Conservation (phyloP, 2,888 invertebrate species). For the Cheilosia urbana region DNA sequence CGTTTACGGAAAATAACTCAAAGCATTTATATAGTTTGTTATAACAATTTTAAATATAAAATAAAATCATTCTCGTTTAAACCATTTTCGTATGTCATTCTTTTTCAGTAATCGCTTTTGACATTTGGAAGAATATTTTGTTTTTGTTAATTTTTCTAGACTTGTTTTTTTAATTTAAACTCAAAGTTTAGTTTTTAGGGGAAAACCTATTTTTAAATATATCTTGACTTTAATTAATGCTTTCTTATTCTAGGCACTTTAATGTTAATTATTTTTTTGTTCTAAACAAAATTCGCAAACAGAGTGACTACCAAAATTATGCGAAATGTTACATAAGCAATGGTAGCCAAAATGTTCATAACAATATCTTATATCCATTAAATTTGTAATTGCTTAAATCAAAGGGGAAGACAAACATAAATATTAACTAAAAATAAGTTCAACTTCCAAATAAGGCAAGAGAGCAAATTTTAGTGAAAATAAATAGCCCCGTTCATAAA, state of each 20-base stretch:
- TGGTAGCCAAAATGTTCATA: not conserved
- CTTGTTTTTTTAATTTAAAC: conserved; percentile 6
- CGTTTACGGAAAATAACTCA: not conserved
- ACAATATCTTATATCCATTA: not conserved
- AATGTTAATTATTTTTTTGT: conserved; percentile 23
- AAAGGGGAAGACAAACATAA: not conserved
- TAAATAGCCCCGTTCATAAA: no score
- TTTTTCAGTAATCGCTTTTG: conserved; percentile 1
- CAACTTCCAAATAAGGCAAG: not conserved
- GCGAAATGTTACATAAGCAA: no score
- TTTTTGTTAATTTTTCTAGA: not conserved
- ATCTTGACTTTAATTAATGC: conserved; percentile 34
- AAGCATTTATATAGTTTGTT: not conserved
- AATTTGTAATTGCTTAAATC: not conserved
- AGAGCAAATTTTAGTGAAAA: no score
- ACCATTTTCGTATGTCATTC: not conserved
- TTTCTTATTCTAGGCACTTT: conserved; percentile 70
- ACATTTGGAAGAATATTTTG: conserved; percentile 39
- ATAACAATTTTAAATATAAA: not conserved
- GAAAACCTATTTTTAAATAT: conserved; percentile 1
- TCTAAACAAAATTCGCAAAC: not conserved
- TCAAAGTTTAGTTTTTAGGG: not conserved
- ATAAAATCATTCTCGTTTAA: not conserved
- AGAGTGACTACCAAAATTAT: not conserved
- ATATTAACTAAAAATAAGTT: not conserved